phyloP scores from a whole-genome alignment of 2,113 vertebrate genomes.

The Chrysochloris asiatica region DNA sequence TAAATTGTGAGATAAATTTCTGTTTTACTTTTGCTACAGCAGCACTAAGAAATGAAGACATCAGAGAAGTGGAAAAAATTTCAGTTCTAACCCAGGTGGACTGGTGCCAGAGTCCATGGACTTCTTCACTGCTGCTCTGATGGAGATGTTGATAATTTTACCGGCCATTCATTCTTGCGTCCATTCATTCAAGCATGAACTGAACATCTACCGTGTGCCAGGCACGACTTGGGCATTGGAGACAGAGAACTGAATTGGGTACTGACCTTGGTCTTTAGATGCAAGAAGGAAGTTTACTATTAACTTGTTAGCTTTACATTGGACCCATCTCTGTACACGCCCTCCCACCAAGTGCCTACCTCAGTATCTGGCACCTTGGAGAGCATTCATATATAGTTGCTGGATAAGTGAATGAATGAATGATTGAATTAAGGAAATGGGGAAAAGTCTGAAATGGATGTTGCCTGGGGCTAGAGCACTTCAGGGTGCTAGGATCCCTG shows the following conservation, averaged over 20 bases:
- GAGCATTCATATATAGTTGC: not conserved
- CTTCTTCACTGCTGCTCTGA: not conserved
- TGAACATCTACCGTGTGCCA: not conserved
- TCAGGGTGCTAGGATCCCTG: too few species aligned
- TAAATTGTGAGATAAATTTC: not conserved
- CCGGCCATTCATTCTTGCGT: not conserved
- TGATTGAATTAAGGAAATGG: too few species aligned
- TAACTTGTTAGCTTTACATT: not conserved
- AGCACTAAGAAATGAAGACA: not conserved
- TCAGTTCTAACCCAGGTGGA: not conserved
- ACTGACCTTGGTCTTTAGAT: not conserved
- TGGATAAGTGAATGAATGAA: not conserved
- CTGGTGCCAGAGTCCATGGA: not conserved
- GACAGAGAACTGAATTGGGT: not conserved
- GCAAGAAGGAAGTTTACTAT: not conserved
- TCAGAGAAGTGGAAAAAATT: not conserved
- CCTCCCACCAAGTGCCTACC: not conserved
- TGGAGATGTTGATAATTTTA: not conserved
- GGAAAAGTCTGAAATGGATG: too few species aligned
- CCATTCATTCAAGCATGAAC: not conserved
- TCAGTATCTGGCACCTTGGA: not conserved
- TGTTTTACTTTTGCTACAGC: not conserved
- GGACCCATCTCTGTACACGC: not conserved
- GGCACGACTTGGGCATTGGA: not conserved
- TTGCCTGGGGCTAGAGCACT: too few species aligned